Base-by-base conservation (phyloP, 64 coral and sea anemone species). In the Hydrozoanthus tunicans region DNA sequence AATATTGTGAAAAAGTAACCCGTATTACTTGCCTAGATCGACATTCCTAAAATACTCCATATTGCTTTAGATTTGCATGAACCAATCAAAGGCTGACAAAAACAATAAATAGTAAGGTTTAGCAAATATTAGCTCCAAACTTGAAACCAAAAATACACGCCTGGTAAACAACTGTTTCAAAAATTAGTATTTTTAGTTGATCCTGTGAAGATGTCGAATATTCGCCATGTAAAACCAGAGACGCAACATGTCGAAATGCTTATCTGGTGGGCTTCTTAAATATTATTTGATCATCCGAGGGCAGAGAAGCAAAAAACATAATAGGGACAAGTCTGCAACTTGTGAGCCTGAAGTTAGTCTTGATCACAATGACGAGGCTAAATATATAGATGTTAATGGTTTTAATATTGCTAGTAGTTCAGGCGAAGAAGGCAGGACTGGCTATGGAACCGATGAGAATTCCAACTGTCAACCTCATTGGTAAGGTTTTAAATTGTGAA, bases 271-370 rank as follows among this genome's bases (percentile, higher is more conserved):
- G 15, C 8, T 80, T 80, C 53, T 27, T 80, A 80, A 80, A 24
- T 80, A 59, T 62, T 80, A 55, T 80, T 80, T 80, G 78, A 58
- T 80, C 10, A 59, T 80, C 61, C 78, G 61, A 80, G 59, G 78
- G 78, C 78, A 80, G 24, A 80, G 56, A 59, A 62, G 58, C 8
- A 6, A n/a, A 62, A 80, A 80, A 26, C 56, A 25, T 62, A 12
- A 5, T 12, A 62, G 61, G 12, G 20, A 32, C 10, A 23, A 80
- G 25, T 58, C 61, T 5, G 3, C 58, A 12, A 61, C 20, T 25
- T 61, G n/a, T 80, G 58, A 80, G 17, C 12, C 56, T 60, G 56
- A 62, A 80, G 78, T 80, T 59, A 80, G 25, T 80, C 9, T 56
- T 58, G 77, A 80, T 5, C 58, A 57, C 12, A 58, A 59, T 17